Base-by-base conservation (phyloP, 53 echinoderm and acorn worm species). In the Paelopatides confundens region DNA sequence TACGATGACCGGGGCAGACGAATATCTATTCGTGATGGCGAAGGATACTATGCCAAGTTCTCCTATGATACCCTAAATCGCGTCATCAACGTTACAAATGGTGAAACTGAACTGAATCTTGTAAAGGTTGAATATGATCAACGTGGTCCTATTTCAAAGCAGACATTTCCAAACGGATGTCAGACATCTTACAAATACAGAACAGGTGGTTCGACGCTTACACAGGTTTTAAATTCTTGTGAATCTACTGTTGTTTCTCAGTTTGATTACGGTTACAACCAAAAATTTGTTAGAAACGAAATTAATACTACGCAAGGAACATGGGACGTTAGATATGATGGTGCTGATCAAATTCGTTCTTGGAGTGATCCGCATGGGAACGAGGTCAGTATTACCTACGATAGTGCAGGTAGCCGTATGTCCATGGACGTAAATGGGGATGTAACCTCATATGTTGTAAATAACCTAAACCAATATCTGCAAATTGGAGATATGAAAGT, bases 301-400 rank as follows among this genome's bases (percentile, higher is more conserved):
- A 66, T 86, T 46, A 86, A 90, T 66, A 65, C 86, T 35, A 77
- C 86, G 21, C 28, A 31, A 3, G 90, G 86, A 3, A 62, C 54
- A 14, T 90, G 90, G 90, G 43, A 64, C 21, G 70, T 48, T 69
- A 14, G 79, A 18, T 90, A 86, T 37, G 90, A 90, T 74, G 86
- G 85, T 18, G 79, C 90, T n/a, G 85, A 51, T 37, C 90, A 90
- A 51, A 14, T 90, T 30, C 63, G 52, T n/a, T 46, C 78, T 0
- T 90, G 90, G 90, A 79, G 33, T 11, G 90, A 90, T 40, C 90
- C 86, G 2, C 23, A 39, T 4, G 90, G 90, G 37, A 86, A 86
- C 31, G 78, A 65, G 33, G 62, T 76, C 1, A 38, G 21, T 27
- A 77, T 90, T 33, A 66, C 34, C 2, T 90, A 90, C 30, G 90